Conservation (phyloP, 2,113 vertebrate species). For the Pavo muticus region DNA sequence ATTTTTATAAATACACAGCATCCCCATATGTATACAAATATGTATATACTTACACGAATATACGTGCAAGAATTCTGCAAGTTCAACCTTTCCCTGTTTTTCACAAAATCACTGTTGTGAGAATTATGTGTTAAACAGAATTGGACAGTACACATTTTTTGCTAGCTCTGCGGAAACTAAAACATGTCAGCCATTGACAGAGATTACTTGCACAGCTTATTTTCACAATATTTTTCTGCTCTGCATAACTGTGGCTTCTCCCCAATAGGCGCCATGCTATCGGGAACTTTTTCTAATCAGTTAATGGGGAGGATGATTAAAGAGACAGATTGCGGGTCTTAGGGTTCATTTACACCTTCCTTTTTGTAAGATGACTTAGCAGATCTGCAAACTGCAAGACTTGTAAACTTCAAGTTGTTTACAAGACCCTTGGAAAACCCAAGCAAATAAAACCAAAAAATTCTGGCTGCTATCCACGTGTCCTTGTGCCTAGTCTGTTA, state of each 20-base stretch:
- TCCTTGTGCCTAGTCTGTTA: rapidly evolving
- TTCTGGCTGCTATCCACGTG: neutral
- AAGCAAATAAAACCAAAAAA: neutral
- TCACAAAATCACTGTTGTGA: neutral
- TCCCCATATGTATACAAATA: rapidly evolving
- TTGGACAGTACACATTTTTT: neutral
- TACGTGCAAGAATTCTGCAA: neutral
- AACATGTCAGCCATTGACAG: neutral
- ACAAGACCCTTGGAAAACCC: neutral
- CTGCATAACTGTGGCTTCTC: neutral
- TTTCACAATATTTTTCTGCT: neutral
- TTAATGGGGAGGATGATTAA: neutral
- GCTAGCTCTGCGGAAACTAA: neutral
- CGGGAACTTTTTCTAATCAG: neutral
- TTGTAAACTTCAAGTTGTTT: neutral
- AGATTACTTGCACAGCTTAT: neutral
- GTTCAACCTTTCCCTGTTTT: neutral
- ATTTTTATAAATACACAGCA: neutral
- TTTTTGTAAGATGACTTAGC: neutral
- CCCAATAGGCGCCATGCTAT: neutral
- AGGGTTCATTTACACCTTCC: neutral
- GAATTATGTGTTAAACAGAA: neutral
- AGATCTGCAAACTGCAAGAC: neutral
- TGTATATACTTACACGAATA: rapidly evolving
- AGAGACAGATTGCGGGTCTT: neutral